Conservation (phyloP, 2,797 vertebrate genomes). For the Champsocephalus esox region DNA sequence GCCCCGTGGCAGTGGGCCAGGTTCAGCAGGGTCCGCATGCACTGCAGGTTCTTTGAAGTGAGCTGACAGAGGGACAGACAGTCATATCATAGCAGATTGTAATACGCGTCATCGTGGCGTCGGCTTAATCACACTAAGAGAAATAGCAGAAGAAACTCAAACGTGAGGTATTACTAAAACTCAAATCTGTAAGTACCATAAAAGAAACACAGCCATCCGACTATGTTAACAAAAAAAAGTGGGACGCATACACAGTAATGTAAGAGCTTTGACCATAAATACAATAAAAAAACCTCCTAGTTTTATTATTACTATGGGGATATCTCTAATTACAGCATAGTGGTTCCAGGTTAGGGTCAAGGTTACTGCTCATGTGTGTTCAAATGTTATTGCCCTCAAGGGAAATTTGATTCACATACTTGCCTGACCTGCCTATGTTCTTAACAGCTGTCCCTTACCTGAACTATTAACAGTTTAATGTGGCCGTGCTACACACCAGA, state of each 20-base stretch:
- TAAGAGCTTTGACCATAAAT: background rate
- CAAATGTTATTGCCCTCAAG: conserved; percentile 16
- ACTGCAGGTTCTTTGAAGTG: conserved; percentile 99
- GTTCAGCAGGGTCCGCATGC: conserved; percentile 97
- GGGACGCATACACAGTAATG: background rate
- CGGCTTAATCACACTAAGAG: background rate
- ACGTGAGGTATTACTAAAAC: background rate
- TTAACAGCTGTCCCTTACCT: background rate
- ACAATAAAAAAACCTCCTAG: background rate
- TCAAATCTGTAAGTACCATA: background rate
- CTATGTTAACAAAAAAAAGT: background rate
- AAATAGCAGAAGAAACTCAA: background rate
- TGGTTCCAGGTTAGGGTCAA: conserved; percentile 25
- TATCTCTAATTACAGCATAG: conserved; percentile 12
- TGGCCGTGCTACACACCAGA: background rate
- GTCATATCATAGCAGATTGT: background rate
- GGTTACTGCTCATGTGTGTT: conserved; percentile 14
- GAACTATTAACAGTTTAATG: background rate
- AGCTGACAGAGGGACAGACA: conserved; percentile 81
- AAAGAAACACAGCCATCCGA: background rate
- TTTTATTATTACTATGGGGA: conserved; percentile 3
- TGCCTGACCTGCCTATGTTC: background rate
- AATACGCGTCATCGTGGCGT: background rate
- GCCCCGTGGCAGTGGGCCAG: conserved; percentile 97
- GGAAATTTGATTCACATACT: conserved; percentile 19